Evolutionary conservation across 1,140 invertebrate genomes (phyloP).

Genomic region (Nomia melanderi): DNA sequence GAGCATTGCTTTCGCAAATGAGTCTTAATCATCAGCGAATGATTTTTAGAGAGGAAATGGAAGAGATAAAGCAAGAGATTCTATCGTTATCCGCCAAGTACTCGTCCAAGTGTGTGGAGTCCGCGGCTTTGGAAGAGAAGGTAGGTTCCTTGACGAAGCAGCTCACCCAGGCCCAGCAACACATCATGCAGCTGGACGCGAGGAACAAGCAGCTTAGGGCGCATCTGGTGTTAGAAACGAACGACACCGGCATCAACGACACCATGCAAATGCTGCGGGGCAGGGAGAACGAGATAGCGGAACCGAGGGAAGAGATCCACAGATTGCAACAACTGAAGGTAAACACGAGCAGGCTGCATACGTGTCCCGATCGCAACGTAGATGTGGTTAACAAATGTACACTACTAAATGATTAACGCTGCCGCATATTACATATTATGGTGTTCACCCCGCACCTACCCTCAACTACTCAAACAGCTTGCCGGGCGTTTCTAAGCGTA

Average conservation of each 20-base stretch:
- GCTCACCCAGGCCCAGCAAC: constrained; percentile 89
- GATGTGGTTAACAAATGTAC: constrained; percentile 71
- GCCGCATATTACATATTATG: constrained; percentile 72
- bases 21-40: neutral
- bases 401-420: constrained; percentile 73
- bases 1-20: neutral
- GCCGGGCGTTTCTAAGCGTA: neutral
- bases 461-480: constrained; percentile 56
- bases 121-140: constrained; percentile 92
- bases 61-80: constrained; percentile 92
- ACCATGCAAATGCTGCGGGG: constrained; percentile 74
- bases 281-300: constrained; percentile 76
- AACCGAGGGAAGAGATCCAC: constrained; percentile 78
- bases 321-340: constrained; percentile 79
- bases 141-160: constrained; percentile 88
- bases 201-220: constrained; percentile 89
- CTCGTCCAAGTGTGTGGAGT: constrained; percentile 95
- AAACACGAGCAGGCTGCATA: constrained; percentile 12
- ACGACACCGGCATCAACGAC: constrained; percentile 71
- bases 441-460: constrained; percentile 44
- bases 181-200: constrained; percentile 88
- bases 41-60: constrained; percentile 87
- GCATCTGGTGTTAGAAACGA: constrained; percentile 85
- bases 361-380: constrained; percentile 47
- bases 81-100: constrained; percentile 94